Conservation (phyloP, 2,888 invertebrate genomes). For the Mamestra brassicae region DNA sequence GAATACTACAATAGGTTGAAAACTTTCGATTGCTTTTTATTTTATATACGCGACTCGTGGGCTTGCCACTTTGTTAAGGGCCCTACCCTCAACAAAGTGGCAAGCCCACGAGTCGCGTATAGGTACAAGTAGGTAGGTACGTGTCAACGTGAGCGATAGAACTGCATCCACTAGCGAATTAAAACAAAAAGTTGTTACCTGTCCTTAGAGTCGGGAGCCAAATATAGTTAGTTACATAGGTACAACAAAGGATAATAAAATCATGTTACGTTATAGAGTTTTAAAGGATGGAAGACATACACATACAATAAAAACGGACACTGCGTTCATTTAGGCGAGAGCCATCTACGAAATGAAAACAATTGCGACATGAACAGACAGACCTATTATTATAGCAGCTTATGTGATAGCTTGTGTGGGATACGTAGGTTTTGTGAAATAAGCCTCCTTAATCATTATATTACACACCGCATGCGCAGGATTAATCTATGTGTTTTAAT, state of each 20-base stretch:
- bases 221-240: not conserved
- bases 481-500: too few species aligned
- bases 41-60: not conserved
- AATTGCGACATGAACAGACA: too few species aligned
- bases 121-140: too few species aligned
- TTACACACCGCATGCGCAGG: too few species aligned
- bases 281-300: not conserved
- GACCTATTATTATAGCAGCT: too few species aligned
- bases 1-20: too few species aligned
- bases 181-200: not conserved
- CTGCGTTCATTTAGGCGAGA: too few species aligned
- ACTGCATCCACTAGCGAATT: conserved; percentile 1
- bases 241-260: not conserved
- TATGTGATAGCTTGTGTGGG: too few species aligned
- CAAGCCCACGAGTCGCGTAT: not conserved
- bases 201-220: not conserved
- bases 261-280: not conserved
- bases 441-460: too few species aligned
- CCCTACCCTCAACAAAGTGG: not conserved
- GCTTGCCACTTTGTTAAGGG: not conserved
- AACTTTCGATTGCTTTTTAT: too few species aligned
- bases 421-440: too few species aligned
- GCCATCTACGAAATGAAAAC: too few species aligned
- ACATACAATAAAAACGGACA: not conserved
- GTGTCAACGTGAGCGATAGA: not conserved